Conservation (phyloP, 2,888 invertebrate species). For the Mythimna lalbum region DNA sequence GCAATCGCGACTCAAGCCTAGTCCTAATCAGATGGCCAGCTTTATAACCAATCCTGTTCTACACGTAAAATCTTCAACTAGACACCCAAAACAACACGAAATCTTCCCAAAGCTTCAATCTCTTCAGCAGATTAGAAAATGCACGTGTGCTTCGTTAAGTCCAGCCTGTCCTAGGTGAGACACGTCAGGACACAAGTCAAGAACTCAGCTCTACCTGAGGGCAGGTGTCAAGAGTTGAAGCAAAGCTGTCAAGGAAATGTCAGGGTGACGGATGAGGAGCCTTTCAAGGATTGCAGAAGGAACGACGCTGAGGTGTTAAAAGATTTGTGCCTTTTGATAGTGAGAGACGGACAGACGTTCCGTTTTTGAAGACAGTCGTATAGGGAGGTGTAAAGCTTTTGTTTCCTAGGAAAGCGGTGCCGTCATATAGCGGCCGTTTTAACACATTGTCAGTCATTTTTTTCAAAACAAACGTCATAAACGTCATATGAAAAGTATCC, state of each 20-base stretch:
- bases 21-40: too few relatives aligned
- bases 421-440: too few relatives aligned
- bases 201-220: not conserved
- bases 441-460: too few relatives aligned
- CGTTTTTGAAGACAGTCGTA: not conserved
- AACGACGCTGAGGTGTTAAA: conserved; percentile 22
- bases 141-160: conserved; percentile 21
- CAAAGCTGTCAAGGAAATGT: conserved; percentile 8
- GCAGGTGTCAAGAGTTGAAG: conserved; percentile 17
- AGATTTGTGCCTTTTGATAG: conserved; percentile 2
- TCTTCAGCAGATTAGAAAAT: conserved; percentile 26
- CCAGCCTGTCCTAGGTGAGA: not conserved
- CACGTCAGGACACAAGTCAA: conserved; percentile 9
- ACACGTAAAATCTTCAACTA: too few relatives aligned
- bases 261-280: conserved; percentile 18
- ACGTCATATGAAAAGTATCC: too few relatives aligned
- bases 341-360: not conserved
- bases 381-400: too few relatives aligned
- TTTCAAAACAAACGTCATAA: too few relatives aligned
- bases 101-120: conserved; percentile 8
- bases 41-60: too few relatives aligned
- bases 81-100: not conserved
- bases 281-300: conserved; percentile 26
- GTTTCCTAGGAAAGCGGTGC: too few relatives aligned
- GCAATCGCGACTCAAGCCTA: too few relatives aligned